Evolutionary conservation across 1,140 invertebrate genomes (phyloP).

Genomic region (Drosophila nikananu): DNA sequence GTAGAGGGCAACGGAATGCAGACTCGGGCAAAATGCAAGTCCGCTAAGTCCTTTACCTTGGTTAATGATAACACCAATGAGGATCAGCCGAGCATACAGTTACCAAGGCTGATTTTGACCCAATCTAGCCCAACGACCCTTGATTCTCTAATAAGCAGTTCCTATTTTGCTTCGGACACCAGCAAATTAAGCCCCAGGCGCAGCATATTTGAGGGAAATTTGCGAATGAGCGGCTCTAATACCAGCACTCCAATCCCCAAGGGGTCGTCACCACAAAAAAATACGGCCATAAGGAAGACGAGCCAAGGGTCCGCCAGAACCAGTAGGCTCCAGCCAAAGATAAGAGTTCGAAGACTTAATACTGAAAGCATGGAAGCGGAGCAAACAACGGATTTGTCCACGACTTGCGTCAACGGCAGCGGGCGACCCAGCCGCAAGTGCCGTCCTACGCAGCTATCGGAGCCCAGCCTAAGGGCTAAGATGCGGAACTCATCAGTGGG

Average conservation of each 20-base stretch:
- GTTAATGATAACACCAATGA: neutral
- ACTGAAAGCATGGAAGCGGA: neutral
- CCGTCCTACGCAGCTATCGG: constrained; percentile 43
- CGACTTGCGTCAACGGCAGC: neutral
- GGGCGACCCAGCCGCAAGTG: constrained; percentile 48
- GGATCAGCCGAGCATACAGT: constrained; percentile 8
- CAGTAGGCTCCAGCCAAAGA: neutral
- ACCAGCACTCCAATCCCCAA: constrained; percentile 16
- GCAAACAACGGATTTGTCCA: neutral
- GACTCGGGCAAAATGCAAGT: neutral
- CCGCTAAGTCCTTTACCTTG: neutral
- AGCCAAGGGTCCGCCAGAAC: neutral
- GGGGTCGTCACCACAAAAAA: neutral
- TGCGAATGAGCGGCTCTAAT: neutral
- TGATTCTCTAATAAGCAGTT: too few species aligned
- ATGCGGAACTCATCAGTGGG: constrained; percentile 37
- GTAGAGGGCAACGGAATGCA: too few species aligned
- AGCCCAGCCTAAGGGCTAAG: constrained; percentile 34
- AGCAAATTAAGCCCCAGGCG: neutral
- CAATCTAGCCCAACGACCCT: neutral
- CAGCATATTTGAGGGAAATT: neutral
- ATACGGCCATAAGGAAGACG: neutral
- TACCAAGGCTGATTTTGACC: neutral
- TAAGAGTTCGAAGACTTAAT: neutral
- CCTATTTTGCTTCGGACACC: neutral